Base-by-base conservation (phyloP, 2,888 invertebrate species). In the Trachelus troglodyta region DNA sequence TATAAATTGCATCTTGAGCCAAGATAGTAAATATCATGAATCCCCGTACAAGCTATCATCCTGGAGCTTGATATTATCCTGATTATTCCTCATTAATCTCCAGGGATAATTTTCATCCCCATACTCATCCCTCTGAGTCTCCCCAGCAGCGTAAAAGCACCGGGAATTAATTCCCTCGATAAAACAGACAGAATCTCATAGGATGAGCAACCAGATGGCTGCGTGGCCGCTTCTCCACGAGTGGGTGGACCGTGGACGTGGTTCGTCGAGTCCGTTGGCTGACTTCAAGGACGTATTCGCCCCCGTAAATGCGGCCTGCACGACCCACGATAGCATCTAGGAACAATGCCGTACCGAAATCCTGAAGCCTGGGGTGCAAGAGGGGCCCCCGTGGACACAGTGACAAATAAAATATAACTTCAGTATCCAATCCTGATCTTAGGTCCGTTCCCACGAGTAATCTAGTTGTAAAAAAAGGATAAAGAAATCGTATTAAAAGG, bases 251-350 rank as follows among this genome's bases (percentile, higher is more conserved):
- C 77, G 77, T 79, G 75, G 71, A 75, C 75, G 75, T 77, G 69
- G 76, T 79, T 79, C 79, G 78, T 78, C 78, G 76, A 74, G 77
- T 78, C 80, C 80, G 80, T 81, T 81, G 81, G 79, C 77, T 79
- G 73, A 76, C 76, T 75, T 79, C 81, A 81, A 82, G 82, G 80
- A 81, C 79, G 74, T 73, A 68, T 75, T 76, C 69, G 77, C 79
- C 75, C 69, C 31, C 37, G 34, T 75, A 34, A 75, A n/a, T 31
- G 71, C 71, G 34, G 71, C 71, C 71, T 71, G 71, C 71, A 71
- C 71, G 71, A 71, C 71, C 71, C 31, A 34, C 71, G 71, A 71
- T 34, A 31, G 71, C 71, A 71, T 71, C 71, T 12, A 31, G 56
- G 33, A 71, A 71, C 71, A 71, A 31, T 71, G 71, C 71, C 71